A percentile compares a stretch with the other conserved stretches of the same genome.
These are phyloP conservation scores for Rattus rattus DNA, from an alignment of 2,113 vertebrate species.

Conservation along the genomic window DNA sequence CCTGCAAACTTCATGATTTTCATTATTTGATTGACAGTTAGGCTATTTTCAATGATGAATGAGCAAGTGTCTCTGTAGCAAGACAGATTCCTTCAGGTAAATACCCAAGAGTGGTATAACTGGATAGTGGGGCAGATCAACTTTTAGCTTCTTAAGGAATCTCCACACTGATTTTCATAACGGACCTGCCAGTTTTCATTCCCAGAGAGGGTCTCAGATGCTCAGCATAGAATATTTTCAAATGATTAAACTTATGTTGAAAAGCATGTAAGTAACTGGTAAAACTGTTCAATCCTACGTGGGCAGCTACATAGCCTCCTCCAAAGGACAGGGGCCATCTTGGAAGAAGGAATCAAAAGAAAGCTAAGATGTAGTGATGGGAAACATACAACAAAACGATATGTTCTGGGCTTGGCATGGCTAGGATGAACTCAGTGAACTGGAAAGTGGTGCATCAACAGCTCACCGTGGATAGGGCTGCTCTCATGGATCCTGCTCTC, in stretches of 20 bases:
- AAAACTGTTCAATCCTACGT: not conserved
- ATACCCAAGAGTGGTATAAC: not conserved
- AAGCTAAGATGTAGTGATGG: not conserved
- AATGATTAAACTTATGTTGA: conserved; percentile 4
- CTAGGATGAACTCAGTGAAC: not conserved
- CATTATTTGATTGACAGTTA: not conserved
- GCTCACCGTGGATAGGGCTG: not conserved
- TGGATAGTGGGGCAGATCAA: not conserved
- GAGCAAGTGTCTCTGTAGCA: not conserved
- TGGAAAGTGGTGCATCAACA: not conserved
- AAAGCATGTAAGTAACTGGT: not conserved
- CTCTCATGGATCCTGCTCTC: not conserved
- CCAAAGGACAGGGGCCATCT: not conserved
- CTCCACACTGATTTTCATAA: not conserved
- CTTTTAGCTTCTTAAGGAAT: not conserved
- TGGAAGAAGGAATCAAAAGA: not conserved
- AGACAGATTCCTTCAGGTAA: not conserved
- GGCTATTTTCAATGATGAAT: not conserved
- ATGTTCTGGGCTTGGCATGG: not conserved
- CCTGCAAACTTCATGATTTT: not conserved
- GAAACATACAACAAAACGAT: not conserved
- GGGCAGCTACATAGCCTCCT: not conserved
- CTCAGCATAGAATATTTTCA: conserved; percentile 41
- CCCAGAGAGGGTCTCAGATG: not conserved
- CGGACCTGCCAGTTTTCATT: not conserved